phyloP scores from a whole-genome alignment of 2,113 vertebrate genomes.

The Microtus pennsylvanicus region DNA sequence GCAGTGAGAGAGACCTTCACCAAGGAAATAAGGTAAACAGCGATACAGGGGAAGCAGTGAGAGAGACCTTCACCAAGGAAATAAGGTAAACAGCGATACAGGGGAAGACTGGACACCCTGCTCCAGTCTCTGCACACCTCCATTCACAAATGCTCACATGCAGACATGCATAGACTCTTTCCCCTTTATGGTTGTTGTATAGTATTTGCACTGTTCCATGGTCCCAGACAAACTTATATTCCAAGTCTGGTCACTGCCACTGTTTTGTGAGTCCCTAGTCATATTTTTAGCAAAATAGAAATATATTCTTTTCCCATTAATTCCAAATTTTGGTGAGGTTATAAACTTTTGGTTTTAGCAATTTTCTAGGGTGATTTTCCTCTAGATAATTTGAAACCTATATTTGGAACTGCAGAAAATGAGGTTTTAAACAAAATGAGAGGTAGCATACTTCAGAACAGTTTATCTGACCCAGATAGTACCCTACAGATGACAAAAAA shows the following conservation, averaged over 20 bases:
- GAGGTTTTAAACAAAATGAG: constrained; percentile 73
- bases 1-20: not conserved
- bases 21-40: too few relatives aligned
- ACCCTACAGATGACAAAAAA: constrained; percentile 25
- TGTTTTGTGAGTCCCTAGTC: not conserved
- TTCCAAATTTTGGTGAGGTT: not conserved
- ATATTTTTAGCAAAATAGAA: not conserved
- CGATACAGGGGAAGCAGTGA: not conserved
- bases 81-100: too few relatives aligned
- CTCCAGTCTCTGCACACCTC: not conserved
- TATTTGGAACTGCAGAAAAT: constrained; percentile 75
- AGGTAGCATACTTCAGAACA: not conserved
- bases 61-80: not conserved
- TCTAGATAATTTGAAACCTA: constrained; percentile 72
- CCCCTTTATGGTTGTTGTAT: not conserved
- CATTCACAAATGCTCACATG: not conserved
- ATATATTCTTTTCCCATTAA: not conserved
- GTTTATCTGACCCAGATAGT: constrained; percentile 70
- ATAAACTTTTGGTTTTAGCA: not conserved
- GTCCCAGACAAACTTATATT: not conserved
- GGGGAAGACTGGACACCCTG: not conserved
- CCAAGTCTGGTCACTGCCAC: not conserved
- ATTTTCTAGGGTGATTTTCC: constrained; percentile 70
- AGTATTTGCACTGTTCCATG: not conserved
- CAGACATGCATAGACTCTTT: not conserved